These are phyloP conservation scores for Prionchulus punctatus DNA, from an alignment of 2,888 invertebrate species.

Conservation along the genomic window DNA sequence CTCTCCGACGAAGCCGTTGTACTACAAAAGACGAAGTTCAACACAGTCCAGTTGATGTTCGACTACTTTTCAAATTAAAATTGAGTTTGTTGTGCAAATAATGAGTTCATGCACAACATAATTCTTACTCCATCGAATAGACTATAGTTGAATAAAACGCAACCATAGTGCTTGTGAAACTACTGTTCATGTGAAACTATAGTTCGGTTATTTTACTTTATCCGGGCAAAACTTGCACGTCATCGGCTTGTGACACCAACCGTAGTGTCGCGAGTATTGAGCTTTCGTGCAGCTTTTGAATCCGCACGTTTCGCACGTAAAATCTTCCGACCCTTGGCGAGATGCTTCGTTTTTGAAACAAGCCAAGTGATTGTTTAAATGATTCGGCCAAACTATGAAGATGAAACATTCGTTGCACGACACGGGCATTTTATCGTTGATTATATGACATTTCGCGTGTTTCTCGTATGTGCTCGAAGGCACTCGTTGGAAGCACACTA, in stretches of 20 bases:
- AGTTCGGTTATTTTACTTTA: too few species aligned
- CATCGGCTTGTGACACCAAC: neutral
- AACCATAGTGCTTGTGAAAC: too few species aligned
- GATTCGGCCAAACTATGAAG: neutral
- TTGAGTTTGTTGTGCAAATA: too few species aligned
- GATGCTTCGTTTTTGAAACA: neutral
- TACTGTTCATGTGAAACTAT: too few species aligned
- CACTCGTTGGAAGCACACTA: neutral
- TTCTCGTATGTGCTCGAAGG: neutral
- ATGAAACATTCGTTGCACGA: neutral
- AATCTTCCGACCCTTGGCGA: neutral
- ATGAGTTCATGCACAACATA: too few species aligned
- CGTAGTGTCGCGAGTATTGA: neutral
- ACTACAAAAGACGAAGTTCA: too few species aligned
- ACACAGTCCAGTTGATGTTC: too few species aligned
- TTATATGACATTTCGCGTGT: neutral
- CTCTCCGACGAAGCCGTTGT: too few species aligned
- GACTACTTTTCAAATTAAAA: too few species aligned
- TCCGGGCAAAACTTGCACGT: neutral
- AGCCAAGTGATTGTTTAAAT: neutral
- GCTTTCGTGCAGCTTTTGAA: neutral
- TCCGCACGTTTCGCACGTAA: neutral
- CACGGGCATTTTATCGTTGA: neutral
- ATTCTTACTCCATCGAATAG: too few species aligned
- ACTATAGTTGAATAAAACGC: too few species aligned